Evolutionary conservation across 2,888 invertebrate genomes (phyloP).

Genomic region (Zhuqinia jingwanae): DNA sequence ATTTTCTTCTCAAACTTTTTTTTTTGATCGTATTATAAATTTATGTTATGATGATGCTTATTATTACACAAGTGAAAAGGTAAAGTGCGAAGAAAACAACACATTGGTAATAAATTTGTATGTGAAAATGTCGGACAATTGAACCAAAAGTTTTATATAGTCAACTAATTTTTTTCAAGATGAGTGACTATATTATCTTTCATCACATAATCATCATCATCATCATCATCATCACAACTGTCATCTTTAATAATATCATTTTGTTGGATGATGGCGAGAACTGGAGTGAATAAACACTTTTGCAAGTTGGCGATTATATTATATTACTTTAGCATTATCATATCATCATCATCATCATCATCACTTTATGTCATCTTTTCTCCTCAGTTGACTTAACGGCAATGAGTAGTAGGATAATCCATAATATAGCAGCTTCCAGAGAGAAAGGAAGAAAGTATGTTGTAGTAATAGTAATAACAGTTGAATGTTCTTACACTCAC

Average conservation of each 20-base stretch:
- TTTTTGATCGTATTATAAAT: too few relatives aligned
- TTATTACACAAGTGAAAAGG: background rate
- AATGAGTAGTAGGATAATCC: background rate
- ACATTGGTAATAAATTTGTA: too few relatives aligned
- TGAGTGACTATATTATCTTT: too few relatives aligned
- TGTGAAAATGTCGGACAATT: too few relatives aligned
- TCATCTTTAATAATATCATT: constrained; percentile 34
- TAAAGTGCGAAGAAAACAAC: background rate
- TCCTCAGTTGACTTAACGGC: constrained; percentile 2
- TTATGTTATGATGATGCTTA: too few relatives aligned
- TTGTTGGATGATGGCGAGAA: too few relatives aligned
- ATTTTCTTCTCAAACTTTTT: too few relatives aligned
- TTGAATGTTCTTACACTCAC: background rate
- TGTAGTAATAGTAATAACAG: constrained; percentile 31
- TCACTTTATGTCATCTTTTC: background rate
- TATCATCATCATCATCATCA: constrained; percentile 18
- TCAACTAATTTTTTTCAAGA: too few relatives aligned
- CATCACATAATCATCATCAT: too few relatives aligned
- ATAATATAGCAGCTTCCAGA: too few relatives aligned
- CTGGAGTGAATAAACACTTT: constrained; percentile 37
- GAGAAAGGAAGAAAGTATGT: background rate
- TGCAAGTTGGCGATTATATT: constrained; percentile 6
- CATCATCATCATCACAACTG: background rate
- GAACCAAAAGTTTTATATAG: too few relatives aligned
- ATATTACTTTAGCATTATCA: background rate